phyloP scores from a whole-genome alignment of 2,113 vertebrate species.

The Dolichallabes microphthalmus region DNA sequence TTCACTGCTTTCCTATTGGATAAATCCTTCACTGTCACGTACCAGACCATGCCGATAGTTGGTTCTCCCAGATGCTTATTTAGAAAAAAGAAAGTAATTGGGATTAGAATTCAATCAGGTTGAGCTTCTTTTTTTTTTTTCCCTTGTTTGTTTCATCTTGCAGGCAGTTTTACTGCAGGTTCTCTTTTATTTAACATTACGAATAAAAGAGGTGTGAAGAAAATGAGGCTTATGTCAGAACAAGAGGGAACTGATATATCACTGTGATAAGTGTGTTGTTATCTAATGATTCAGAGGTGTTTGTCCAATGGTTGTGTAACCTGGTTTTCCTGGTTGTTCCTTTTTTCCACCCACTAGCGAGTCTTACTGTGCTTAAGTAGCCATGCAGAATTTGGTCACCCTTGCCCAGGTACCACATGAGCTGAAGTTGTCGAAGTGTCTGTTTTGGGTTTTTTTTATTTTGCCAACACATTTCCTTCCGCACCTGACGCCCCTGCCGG shows the following conservation, averaged over 20 bases:
- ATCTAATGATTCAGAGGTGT: constrained; percentile 19
- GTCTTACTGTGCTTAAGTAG: neutral
- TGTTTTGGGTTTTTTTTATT: neutral
- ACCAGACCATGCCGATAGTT: constrained; percentile 18
- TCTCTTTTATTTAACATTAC: constrained; percentile 16
- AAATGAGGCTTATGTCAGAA: constrained; percentile 21
- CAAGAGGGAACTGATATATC: constrained; percentile 19
- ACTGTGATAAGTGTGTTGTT: constrained; percentile 31
- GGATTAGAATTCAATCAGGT: constrained; percentile 28
- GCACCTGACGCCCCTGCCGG: too few relatives aligned
- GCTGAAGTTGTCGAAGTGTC: neutral
- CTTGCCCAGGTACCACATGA: neutral
- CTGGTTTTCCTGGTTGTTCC: too few relatives aligned
- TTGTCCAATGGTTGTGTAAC: constrained; percentile 3
- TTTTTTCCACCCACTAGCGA: neutral
- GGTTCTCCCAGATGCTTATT: constrained; percentile 19
- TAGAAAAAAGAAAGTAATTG: constrained; percentile 23
- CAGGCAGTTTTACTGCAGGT: neutral
- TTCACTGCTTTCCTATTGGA: constrained; percentile 44
- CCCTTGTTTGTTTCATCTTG: constrained; percentile 16
- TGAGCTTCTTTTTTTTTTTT: constrained; percentile 16
- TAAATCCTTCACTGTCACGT: constrained; percentile 35
- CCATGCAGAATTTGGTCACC: neutral
- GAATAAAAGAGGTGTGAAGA: constrained; percentile 6
- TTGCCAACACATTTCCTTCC: too few relatives aligned